Evolutionary conservation across 2,113 vertebrate species (phyloP), one percentile per base, ranked within the genome.

Genomic region (Willisornis vidua): DNA sequence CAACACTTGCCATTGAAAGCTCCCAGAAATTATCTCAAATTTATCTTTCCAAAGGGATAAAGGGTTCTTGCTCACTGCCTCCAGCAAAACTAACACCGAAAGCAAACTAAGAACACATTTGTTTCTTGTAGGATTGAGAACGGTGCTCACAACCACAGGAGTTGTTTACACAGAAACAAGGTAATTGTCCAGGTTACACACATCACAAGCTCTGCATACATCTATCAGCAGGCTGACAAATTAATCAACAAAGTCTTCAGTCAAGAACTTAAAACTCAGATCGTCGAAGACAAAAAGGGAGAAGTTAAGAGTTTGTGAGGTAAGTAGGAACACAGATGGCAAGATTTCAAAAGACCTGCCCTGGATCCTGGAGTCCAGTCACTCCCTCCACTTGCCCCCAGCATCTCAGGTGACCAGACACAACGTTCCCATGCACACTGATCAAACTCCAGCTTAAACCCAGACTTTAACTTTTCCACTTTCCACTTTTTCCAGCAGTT

Each of bases 341-440:
- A 82, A 19, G 74, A 82, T 23, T 77, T 3, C 4, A 48, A 35
- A 62, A 48, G 45, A 72, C 12, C 45, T 76, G 67, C 19, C 39
- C 23, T 48, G 68, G 37, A 74, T 54, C 48, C 71, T 0, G 1
- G 19, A 71, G 19, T 22, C 10, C 4, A 1, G 37, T 16, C 59
- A 58, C n/a, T 87, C 68, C 54, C 31, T 87, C 68, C 54, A 93
- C 19, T 41, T 17, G 28, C 18, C 52, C 49, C 12, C 39, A 54
- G 18, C 28, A 70, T 29, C 61, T 43, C 37, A 16, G 26, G 35
- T 2, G 17, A 58, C 18, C 26, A 74, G 46, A 62, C 35, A 90
- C 37, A 90, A 59, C 79, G 49, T 35, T 61, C 49, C 46, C 46
- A 79, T 17, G 45, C 35, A 54, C 63, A 35, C 51, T 33, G 57